Base-by-base conservation (phyloP, 1,140 invertebrate species). In the Linepithema humile region DNA sequence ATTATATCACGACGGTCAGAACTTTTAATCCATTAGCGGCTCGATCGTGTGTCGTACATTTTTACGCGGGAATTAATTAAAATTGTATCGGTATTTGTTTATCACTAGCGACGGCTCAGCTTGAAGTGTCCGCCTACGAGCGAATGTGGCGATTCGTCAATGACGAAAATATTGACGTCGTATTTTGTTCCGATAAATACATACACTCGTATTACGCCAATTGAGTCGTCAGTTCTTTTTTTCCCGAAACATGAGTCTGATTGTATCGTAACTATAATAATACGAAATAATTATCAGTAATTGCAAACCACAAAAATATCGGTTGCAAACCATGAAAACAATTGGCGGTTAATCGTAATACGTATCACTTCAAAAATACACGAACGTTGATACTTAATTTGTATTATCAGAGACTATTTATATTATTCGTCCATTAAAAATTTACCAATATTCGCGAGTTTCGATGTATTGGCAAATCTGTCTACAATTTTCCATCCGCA, bases 11-110 rank as follows among this genome's bases (percentile, higher is more conserved):
- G 69, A 35, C 57, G 62, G 45, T 40, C 17, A 74, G 72, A 88
- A 89, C 84, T 89, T 88, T 88, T 83, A 85, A 86, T 88, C 50
- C 87, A 74, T 84, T 84, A 84, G 53, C 75, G 57, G 48, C 26
- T 62, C 83, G 83, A 88, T 85, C 64, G 65, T 59, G 57, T 78
- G 64, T 74, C 83, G 43, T 67, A 40, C 75, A 75, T 70, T 69
- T 57, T 53, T 40, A 72, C 17, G 29, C 15, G 45, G 48, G 77
- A 64, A 82, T 88, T 77, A 57, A 88, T 72, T 88, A 88, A 73
- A 88, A 70, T 45, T 48, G 26, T 59, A 78, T 84, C 65, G 72
- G 20, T 84, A 67, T 83, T 84, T 60, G 78, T 83, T 83, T 60
- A 70, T 86, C 67, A 72, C 62, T 82, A 53, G 64, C 59, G 43